phyloP scores from a whole-genome alignment of 1,140 invertebrate genomes.

The Drosophila oshimai region DNA sequence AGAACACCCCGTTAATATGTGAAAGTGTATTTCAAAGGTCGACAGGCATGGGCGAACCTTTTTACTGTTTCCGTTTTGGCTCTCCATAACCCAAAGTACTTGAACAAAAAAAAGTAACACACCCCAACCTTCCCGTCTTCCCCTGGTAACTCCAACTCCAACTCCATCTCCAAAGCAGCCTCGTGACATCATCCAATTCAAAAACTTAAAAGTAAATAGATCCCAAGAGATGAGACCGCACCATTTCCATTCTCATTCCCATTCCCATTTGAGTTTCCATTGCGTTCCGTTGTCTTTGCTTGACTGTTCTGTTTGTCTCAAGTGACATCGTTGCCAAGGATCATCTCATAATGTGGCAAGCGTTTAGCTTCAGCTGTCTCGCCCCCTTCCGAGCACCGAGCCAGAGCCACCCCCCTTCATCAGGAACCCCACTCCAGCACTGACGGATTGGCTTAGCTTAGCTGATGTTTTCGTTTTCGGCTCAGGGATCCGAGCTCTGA shows the following conservation, averaged over 20 bases:
- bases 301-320: conserved; percentile 63
- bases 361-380: conserved; percentile 59
- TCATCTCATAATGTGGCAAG: conserved; percentile 77
- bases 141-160: not conserved
- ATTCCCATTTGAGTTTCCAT: conserved; percentile 16
- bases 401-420: not conserved
- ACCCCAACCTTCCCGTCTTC: conserved; percentile 5
- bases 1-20: not conserved
- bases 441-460: conserved; percentile 53
- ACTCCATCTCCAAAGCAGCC: not conserved
- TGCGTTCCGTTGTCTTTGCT: conserved; percentile 28
- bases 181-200: conserved; percentile 78
- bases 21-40: conserved; percentile 2
- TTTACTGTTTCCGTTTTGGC: conserved; percentile 8
- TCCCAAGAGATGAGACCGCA: conserved; percentile 65
- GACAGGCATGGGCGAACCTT: conserved; percentile 29
- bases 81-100: conserved; percentile 33
- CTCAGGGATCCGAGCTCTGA: not conserved
- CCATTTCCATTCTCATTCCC: conserved; percentile 34
- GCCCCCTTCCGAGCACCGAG: too few species aligned
- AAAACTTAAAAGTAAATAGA: conserved; percentile 81
- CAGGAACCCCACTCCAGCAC: conserved; percentile 11
- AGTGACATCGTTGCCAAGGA: conserved; percentile 76
- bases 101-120: conserved; percentile 46
- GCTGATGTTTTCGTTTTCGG: not conserved